Base-by-base conservation (phyloP, 2,888 invertebrate genomes). In the Nomada ferruginata region DNA sequence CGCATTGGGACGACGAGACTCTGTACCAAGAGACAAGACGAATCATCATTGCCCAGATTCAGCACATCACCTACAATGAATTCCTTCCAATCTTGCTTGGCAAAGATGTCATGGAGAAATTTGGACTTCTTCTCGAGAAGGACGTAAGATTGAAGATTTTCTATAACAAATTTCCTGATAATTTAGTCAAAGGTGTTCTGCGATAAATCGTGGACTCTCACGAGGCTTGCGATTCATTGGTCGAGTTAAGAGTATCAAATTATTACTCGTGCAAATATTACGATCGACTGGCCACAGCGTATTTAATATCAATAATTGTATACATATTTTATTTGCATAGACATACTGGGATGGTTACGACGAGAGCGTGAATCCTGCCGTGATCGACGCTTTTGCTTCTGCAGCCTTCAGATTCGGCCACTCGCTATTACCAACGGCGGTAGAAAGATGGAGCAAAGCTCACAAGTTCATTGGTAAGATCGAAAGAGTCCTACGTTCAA, bases 341-440 rank as follows among this genome's bases (percentile, higher is more conserved):
- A 36, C 9, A 53, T 97, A 96, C 93, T 97, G 97, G 97, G 95
- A 97, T 88, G 97, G 97, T 44, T 98, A 98, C 90, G 98, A 98
- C 92, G 90, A 95, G 0, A 96, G 95, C 82, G 96, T 98, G 0
- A 98, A 98, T 94, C 98, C 98, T 0, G 97, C 97, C 86, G 97
- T 98, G 42, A 96, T 98, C 85, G 98, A 97, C 81, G 97, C 97
- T 3, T 98, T 98, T 92, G 97, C 98, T n/a, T 96, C 98, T 18
- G 98, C 98, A 61, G 98, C 98, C 15, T 98, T 98, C 94, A 95
- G 98, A 90, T 98, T 98, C 89, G 98, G 98, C 0, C 98, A 98
- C 93, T 98, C 98, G 0, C 94, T 98, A 23, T 94, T 98, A 82
- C 98, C 98, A 13, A 98, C 98, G 1, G 97, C 97, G 36, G 97